Percentiles rank a stretch among this genome's conserved stretches.
Evolutionary conservation across 1,140 invertebrate genomes (phyloP).

Genomic region (Drosophila suzukii): DNA sequence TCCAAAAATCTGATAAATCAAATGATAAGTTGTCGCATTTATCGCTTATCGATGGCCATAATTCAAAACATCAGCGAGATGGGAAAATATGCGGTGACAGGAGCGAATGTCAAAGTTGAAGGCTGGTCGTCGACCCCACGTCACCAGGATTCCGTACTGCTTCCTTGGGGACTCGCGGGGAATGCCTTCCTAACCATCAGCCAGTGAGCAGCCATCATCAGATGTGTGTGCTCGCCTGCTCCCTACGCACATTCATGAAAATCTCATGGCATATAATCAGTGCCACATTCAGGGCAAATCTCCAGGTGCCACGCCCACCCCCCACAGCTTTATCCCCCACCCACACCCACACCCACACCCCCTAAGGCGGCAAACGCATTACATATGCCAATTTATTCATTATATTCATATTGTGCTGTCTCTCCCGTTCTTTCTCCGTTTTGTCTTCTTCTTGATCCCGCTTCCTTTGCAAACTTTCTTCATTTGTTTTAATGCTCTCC

Average conservation of each 20-base stretch:
- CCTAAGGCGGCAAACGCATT: constrained; percentile 59
- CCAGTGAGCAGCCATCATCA: not conserved
- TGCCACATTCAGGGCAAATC: constrained; percentile 72
- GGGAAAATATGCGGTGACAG: constrained; percentile 26
- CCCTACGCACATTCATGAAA: constrained; percentile 56
- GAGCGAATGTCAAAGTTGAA: constrained; percentile 37
- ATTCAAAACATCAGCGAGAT: constrained; percentile 24
- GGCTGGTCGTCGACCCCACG: constrained; percentile 19
- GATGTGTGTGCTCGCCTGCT: constrained; percentile 3
- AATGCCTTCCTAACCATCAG: not conserved
- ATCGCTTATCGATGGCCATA: constrained; percentile 34
- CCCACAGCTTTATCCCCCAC: too few species aligned
- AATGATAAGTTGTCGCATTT: constrained; percentile 34
- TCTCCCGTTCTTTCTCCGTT: constrained; percentile 5
- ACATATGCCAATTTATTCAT: constrained; percentile 82
- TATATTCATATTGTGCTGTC: constrained; percentile 74
- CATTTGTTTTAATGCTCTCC: constrained; percentile 59
- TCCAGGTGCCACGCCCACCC: constrained; percentile 52
- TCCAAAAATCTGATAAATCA: constrained; percentile 35
- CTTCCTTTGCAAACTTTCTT: constrained; percentile 44
- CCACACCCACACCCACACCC: not conserved
- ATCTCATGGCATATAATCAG: constrained; percentile 77
- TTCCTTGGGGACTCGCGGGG: constrained; percentile 3
- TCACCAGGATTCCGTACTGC: too few species aligned
- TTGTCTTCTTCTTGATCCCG: constrained; percentile 26